These are phyloP conservation scores for Marasmarcha lunaedactyla DNA, from an alignment of 2,888 invertebrate species.

Conservation along the genomic window DNA sequence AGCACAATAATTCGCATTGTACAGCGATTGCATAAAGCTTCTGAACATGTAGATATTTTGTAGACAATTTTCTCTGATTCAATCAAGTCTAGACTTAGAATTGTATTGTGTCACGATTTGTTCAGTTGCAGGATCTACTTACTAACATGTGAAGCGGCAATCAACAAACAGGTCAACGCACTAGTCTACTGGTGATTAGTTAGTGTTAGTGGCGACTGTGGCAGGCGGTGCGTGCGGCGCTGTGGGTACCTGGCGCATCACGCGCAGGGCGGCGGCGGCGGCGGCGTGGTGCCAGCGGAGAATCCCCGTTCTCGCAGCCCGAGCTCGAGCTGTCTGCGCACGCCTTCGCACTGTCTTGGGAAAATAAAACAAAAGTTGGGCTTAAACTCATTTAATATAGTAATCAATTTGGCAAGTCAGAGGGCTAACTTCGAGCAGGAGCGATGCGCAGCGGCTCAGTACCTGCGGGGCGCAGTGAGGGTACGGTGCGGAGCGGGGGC, in stretches of 20 bases:
- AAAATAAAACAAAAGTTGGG: neutral
- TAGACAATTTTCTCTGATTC: no score
- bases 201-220: no score
- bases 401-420: neutral
- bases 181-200: no score
- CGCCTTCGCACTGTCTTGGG: conserved; percentile 5
- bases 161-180: no score
- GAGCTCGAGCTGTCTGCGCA: conserved; percentile 22
- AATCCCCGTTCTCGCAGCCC: conserved; percentile 38
- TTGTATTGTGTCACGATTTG: no score
- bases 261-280: conserved; percentile 28
- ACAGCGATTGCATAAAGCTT: no score
- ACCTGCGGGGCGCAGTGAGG: conserved; percentile 1
- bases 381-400: neutral
- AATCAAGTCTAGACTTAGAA: no score
- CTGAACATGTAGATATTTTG: no score
- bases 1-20: no score
- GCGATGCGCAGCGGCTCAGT: neutral
- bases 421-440: neutral
- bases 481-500: neutral
- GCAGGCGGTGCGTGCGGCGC: no score
- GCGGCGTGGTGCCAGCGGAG: conserved; percentile 41
- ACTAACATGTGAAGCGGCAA: no score
- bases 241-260: conserved; percentile 12
- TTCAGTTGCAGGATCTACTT: no score